A percentile compares a stretch with the other conserved stretches of the same genome.
Evolutionary conservation across 2,888 invertebrate species (phyloP).

Genomic region (Caenorhabditis afra): DNA sequence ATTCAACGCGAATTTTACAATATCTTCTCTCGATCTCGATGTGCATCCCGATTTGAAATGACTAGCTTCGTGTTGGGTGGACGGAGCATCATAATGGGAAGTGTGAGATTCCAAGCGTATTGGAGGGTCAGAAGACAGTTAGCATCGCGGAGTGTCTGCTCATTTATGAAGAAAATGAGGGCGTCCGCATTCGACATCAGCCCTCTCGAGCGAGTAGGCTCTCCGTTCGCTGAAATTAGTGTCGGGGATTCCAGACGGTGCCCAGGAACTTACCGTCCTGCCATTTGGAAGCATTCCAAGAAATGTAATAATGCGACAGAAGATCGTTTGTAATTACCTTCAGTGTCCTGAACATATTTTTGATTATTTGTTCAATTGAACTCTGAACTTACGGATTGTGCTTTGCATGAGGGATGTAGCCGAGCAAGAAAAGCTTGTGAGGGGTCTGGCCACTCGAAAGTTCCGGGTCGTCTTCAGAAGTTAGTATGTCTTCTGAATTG

Average conservation of each 20-base stretch:
- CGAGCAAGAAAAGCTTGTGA: slow-evolving; percentile 45
- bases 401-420: slow-evolving; percentile 38
- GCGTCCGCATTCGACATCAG: slow-evolving; percentile 60
- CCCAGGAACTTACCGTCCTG: slow-evolving; percentile 3
- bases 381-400: slow-evolving; percentile 47
- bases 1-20: neutral
- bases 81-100: slow-evolving; percentile 72
- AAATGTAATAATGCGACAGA: slow-evolving; percentile 69
- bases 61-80: slow-evolving; percentile 72
- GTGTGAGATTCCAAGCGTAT: slow-evolving; percentile 71
- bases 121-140: slow-evolving; percentile 71
- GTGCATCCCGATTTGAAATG: slow-evolving; percentile 59
- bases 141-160: slow-evolving; percentile 69
- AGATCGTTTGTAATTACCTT: slow-evolving; percentile 67
- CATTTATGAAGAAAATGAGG: slow-evolving; percentile 72
- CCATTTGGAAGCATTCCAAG: slow-evolving; percentile 55
- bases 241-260: neutral
- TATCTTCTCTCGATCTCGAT: slow-evolving; percentile 33
- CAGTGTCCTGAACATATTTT: slow-evolving; percentile 55
- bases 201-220: slow-evolving; percentile 16
- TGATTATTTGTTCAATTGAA: neutral
- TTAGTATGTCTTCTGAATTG: slow-evolving; percentile 19
- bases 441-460: slow-evolving; percentile 13
- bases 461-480: slow-evolving; percentile 33
- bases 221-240: slow-evolving; percentile 14